Conservation (phyloP, 2,797 vertebrate genomes). For the Phalloptychus januarius region DNA sequence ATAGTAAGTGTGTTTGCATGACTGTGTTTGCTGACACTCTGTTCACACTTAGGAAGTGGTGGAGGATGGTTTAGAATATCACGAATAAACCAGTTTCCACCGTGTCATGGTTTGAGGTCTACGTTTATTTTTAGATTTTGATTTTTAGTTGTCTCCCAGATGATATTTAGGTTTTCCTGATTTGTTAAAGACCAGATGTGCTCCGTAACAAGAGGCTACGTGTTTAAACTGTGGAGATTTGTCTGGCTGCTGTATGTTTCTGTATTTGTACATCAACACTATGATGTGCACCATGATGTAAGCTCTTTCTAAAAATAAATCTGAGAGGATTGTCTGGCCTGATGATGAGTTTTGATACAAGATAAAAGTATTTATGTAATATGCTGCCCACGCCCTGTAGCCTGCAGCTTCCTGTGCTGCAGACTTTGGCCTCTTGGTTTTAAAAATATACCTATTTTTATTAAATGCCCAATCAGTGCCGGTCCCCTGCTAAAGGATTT, state of each 20-base stretch:
- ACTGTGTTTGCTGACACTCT: not conserved
- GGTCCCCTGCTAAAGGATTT: conserved; percentile 51
- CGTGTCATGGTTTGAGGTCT: not conserved
- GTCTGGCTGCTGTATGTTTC: conserved; percentile 26
- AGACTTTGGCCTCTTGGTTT: conserved; percentile 42
- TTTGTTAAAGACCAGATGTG: not conserved
- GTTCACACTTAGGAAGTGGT: not conserved
- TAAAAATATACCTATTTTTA: conserved; percentile 8
- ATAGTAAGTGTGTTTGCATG: not conserved
- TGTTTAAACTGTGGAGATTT: conserved; percentile 16
- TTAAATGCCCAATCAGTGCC: conserved; percentile 57
- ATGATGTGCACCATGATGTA: conserved; percentile 58
- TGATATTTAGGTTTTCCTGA: not conserved
- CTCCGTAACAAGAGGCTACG: conserved; percentile 5
- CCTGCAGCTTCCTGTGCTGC: conserved; percentile 10
- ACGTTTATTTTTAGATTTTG: not conserved
- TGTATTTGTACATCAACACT: conserved; percentile 46
- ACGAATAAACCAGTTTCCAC: not conserved
- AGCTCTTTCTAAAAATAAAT: conserved; percentile 70
- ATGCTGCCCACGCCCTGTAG: not conserved
- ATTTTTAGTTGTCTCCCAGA: not conserved
- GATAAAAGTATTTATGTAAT: conserved; percentile 74
- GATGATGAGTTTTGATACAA: conserved; percentile 62
- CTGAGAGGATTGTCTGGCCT: conserved; percentile 60
- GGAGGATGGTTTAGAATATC: not conserved